phyloP scores from a whole-genome alignment of 2,797 vertebrate species.

The Phyllotis vaccarum region DNA sequence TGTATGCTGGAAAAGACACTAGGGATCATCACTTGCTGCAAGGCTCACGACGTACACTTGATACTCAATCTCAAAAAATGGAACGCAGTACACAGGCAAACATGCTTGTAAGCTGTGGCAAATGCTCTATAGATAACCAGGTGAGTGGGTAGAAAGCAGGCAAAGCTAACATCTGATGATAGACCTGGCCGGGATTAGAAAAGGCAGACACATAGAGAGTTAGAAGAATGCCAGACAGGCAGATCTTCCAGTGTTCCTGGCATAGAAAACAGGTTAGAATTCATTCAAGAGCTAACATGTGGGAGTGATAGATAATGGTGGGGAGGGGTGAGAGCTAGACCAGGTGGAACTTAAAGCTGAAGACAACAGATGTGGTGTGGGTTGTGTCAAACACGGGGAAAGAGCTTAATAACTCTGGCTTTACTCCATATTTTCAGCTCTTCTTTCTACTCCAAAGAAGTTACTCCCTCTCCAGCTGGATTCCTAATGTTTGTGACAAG shows the following conservation, averaged over 20 bases:
- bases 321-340: not conserved
- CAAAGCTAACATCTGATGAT: not conserved
- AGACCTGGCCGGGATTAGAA: not conserved
- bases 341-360: not conserved
- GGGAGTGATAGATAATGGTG: not conserved
- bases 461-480: no score
- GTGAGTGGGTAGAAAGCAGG: not conserved
- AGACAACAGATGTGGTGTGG: not conserved
- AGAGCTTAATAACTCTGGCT: not conserved
- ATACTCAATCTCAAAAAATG: not conserved
- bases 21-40: no score
- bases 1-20: not conserved
- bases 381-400: not conserved
- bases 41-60: not conserved
- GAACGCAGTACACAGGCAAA: no score
- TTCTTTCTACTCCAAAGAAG: not conserved
- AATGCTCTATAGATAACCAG: no score
- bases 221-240: not conserved
- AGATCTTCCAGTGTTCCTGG: not conserved
- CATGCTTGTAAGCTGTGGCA: not conserved
- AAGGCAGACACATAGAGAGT: not conserved
- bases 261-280: not conserved
- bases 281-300: not conserved
- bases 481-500: not conserved
- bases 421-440: not conserved